phyloP scores from a whole-genome alignment of 2,113 vertebrate genomes.

The Scartelaos histophorus region DNA sequence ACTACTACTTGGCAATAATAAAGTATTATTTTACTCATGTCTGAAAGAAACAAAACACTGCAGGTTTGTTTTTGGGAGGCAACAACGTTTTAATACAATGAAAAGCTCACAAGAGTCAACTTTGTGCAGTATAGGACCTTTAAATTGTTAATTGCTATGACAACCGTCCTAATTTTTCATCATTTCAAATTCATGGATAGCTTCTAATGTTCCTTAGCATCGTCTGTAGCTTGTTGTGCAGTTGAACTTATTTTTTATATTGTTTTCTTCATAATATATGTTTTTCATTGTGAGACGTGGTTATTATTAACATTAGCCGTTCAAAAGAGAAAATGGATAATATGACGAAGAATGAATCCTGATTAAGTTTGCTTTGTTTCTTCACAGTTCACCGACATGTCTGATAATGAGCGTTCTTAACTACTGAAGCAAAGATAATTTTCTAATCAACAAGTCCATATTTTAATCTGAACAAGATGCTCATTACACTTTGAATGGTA shows the following conservation, averaged over 20 bases:
- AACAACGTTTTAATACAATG: no score
- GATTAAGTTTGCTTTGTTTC: conserved; percentile 1
- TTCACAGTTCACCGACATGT: neutral
- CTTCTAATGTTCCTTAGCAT: no score
- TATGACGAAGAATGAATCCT: neutral
- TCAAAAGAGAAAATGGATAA: neutral
- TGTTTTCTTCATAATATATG: neutral
- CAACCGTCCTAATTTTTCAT: no score
- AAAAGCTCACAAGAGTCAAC: no score
- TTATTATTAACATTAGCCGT: neutral
- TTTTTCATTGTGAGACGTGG: neutral
- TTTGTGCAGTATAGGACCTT: no score
- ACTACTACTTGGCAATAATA: no score
- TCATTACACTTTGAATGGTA: neutral
- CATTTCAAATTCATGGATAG: no score
- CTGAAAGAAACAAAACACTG: no score
- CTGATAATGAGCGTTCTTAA: neutral
- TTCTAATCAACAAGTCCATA: conserved; percentile 1
- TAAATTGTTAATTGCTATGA: no score
- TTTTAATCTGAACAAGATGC: neutral
- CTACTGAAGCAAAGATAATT: neutral
- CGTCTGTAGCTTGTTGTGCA: neutral
- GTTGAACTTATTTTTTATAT: neutral
- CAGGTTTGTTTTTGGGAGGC: no score
- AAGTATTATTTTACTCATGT: no score